A percentile compares a stretch with the other conserved stretches of the same genome.
phyloP scores from a whole-genome alignment of 1,140 invertebrate species.

The Pantala flavescens region DNA sequence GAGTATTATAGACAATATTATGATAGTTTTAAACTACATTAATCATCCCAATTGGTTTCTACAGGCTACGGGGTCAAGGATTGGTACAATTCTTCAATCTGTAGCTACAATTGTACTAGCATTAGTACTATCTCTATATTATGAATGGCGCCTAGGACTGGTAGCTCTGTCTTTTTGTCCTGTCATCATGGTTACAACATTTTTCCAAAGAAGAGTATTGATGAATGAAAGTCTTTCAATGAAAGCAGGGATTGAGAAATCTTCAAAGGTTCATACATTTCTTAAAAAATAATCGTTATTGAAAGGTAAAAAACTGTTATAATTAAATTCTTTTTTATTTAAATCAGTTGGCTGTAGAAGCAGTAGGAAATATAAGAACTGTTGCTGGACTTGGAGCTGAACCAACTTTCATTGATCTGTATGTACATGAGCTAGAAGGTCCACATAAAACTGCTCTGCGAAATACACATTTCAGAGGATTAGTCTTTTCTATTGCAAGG shows the following conservation, averaged over 20 bases:
- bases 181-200: conserved; percentile 35
- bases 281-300: not conserved
- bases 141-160: conserved; percentile 61
- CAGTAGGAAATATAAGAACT: conserved; percentile 44
- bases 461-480: conserved; percentile 32
- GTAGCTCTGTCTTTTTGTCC: conserved; percentile 54
- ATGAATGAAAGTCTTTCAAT: conserved; percentile 31
- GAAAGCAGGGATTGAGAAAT: conserved; percentile 27
- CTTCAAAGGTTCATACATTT: conserved; percentile 23
- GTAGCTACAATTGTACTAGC: conserved; percentile 49
- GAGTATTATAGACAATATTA: no score
- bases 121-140: conserved; percentile 52
- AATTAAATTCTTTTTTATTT: not conserved
- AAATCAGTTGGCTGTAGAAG: conserved; percentile 39
- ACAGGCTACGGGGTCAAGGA: conserved; percentile 61
- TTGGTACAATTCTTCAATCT: conserved; percentile 57
- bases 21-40: no score
- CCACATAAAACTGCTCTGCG: conserved; percentile 25
- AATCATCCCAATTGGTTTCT: conserved; percentile 16
- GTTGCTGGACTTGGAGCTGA: conserved; percentile 41
- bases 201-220: conserved; percentile 37
- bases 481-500: conserved; percentile 40
- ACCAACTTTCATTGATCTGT: conserved; percentile 33
- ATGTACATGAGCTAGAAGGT: conserved; percentile 25
- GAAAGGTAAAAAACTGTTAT: no score